These are phyloP conservation scores for Aricia artaxerxes DNA, from an alignment of 2,888 invertebrate species.

Conservation along the genomic window DNA sequence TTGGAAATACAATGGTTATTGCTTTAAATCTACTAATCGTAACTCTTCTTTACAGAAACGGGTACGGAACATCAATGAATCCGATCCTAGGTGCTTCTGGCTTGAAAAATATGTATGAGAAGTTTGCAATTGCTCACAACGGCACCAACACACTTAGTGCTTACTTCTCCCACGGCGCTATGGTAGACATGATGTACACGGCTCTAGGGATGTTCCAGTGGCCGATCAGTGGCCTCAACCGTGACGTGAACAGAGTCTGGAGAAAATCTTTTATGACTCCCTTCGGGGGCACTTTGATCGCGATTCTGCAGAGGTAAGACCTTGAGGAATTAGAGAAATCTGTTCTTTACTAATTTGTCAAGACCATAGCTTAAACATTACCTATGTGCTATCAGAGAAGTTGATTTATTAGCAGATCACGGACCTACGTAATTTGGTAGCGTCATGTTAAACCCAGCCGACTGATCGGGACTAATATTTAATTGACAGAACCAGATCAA, in stretches of 20 bases:
- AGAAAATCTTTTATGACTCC: slow-evolving; percentile 82
- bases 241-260: slow-evolving; percentile 62
- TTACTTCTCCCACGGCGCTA: slow-evolving; percentile 83
- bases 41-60: slow-evolving; percentile 44
- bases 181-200: slow-evolving; percentile 79
- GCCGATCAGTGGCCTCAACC: slow-evolving; percentile 70
- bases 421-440: too few relatives aligned
- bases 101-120: slow-evolving; percentile 81
- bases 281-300: slow-evolving; percentile 84
- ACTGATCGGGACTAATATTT: too few relatives aligned
- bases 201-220: slow-evolving; percentile 62
- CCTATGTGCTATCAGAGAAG: too few relatives aligned
- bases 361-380: too few relatives aligned
- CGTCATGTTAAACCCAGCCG: too few relatives aligned
- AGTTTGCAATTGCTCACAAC: slow-evolving; percentile 53
- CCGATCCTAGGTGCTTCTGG: slow-evolving; percentile 82
- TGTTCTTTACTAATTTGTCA: too few relatives aligned
- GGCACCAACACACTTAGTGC: slow-evolving; percentile 51
- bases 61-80: slow-evolving; percentile 40
- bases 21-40: background rate
- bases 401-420: too few relatives aligned
- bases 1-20: too few relatives aligned
- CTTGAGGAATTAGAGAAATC: background rate
- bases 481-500: too few relatives aligned
- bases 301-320: slow-evolving; percentile 82